phyloP scores from a whole-genome alignment of 2,888 invertebrate species.

The Microctonus brassicae region DNA sequence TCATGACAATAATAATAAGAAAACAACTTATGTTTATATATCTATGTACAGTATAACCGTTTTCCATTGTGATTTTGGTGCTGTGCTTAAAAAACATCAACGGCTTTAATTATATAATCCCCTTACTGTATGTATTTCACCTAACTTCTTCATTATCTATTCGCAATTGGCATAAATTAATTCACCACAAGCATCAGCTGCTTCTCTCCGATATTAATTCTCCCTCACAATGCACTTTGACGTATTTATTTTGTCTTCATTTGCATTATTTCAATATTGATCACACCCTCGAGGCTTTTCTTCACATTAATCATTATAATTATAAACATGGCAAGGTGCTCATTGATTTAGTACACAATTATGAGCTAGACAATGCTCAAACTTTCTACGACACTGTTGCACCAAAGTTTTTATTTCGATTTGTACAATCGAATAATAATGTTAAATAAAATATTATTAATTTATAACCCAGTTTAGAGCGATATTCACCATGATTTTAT shows the following conservation, averaged over 20 bases:
- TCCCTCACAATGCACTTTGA: neutral
- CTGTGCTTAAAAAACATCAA: neutral
- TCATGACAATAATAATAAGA: neutral
- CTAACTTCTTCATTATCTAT: neutral
- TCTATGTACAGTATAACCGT: neutral
- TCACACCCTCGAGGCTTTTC: neutral
- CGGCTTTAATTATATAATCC: neutral
- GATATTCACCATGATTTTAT: neutral
- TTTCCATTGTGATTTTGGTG: neutral
- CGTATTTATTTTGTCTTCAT: neutral
- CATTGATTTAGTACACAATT: neutral
- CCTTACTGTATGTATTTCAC: neutral
- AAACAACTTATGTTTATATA: neutral
- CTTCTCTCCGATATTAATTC: neutral
- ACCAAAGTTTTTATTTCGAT: neutral
- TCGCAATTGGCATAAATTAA: neutral
- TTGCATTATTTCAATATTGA: neutral
- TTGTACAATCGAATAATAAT: neutral
- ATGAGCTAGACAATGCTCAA: neutral
- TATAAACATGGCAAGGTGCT: conserved; percentile 12
- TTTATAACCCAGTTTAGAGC: neutral
- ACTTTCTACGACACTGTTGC: neutral
- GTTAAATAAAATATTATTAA: neutral
- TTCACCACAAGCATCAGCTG: neutral
- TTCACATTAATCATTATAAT: neutral